phyloP scores from a whole-genome alignment of 2,113 vertebrate genomes.

The Eulacestoma nigropectus region DNA sequence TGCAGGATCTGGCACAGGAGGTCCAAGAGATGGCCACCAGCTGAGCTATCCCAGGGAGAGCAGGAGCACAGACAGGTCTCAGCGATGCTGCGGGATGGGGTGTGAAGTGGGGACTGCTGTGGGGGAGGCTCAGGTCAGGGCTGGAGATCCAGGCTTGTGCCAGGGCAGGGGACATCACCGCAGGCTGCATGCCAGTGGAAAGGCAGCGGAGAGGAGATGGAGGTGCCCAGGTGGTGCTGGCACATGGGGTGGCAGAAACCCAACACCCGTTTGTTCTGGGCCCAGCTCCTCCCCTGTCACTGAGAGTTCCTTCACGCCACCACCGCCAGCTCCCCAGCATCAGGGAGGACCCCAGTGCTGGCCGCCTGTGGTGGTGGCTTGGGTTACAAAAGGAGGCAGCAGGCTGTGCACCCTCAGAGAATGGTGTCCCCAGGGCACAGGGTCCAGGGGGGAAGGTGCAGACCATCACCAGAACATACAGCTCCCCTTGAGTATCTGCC shows the following conservation, averaged over 20 bases:
- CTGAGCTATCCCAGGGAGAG: neutral
- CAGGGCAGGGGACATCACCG: neutral
- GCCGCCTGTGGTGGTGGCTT: rapidly evolving
- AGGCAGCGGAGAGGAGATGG: neutral
- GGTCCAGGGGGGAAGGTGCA: neutral
- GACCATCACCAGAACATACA: neutral
- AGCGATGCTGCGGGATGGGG: rapidly evolving
- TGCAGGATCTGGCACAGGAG: rapidly evolving
- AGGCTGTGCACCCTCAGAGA: neutral
- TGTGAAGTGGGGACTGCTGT: neutral
- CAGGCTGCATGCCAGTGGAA: neutral
- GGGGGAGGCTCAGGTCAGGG: neutral
- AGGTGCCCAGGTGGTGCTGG: neutral
- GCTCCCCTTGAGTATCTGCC: neutral
- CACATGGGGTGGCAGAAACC: neutral
- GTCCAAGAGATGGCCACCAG: neutral
- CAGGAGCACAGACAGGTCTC: neutral
- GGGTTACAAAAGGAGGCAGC: neutral
- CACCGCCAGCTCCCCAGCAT: neutral
- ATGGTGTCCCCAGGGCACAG: neutral
- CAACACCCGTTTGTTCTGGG: neutral
- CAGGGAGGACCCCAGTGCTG: rapidly evolving
- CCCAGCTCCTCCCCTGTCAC: neutral
- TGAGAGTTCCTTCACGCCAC: neutral
- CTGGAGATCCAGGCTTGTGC: neutral